These are phyloP conservation scores for Helarctos malayanus DNA, from an alignment of 2,797 vertebrate species.

Conservation along the genomic window DNA sequence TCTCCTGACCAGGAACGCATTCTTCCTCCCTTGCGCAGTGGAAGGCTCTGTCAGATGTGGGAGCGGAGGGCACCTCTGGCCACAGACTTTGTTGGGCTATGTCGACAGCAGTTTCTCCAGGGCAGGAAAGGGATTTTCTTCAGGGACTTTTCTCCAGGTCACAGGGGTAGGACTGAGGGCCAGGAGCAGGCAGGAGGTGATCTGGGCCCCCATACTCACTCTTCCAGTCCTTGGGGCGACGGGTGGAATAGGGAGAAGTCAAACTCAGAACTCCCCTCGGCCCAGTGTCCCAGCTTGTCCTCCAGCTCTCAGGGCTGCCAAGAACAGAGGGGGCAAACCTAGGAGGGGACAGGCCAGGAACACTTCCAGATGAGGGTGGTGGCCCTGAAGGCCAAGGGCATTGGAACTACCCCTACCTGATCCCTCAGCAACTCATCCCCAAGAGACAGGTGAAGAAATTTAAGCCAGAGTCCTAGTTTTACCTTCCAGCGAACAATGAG, in stretches of 20 bases:
- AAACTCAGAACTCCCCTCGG: background rate
- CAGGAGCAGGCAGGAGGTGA: background rate
- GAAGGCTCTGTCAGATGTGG: background rate
- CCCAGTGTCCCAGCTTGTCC: background rate
- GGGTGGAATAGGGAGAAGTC: background rate
- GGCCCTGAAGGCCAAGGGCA: background rate
- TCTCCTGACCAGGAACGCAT: background rate
- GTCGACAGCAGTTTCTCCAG: background rate
- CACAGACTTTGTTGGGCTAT: background rate
- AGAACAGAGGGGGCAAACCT: background rate
- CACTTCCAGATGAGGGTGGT: background rate
- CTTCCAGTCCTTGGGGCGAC: background rate
- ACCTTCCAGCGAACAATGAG: background rate
- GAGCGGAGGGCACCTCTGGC: background rate
- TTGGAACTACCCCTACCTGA: background rate
- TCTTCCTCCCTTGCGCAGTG: background rate
- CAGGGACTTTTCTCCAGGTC: background rate
- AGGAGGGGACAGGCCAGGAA: background rate
- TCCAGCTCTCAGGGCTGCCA: background rate
- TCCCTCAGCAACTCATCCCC: background rate
- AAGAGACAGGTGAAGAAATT: background rate
- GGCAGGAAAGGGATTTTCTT: background rate
- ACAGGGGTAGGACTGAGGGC: background rate
- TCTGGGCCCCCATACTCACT: background rate
- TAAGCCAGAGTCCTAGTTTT: background rate